Conservation (phyloP, 2,113 vertebrate species). For the Psephotus haematonotus region DNA sequence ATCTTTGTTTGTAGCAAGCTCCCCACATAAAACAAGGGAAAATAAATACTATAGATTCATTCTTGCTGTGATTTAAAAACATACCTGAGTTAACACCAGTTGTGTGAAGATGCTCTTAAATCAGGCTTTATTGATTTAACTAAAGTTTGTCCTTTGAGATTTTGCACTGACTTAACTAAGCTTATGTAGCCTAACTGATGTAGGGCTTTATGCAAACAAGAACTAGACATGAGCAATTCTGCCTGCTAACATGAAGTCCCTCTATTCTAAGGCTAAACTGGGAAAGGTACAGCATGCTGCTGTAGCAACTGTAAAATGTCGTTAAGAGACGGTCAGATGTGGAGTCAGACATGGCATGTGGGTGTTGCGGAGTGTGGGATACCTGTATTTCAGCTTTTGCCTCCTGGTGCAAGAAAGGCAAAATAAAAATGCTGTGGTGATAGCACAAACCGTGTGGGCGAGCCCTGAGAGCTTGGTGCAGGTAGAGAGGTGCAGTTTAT, state of each 20-base stretch:
- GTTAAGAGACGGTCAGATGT: background rate
- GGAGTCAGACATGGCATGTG: background rate
- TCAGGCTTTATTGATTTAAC: background rate
- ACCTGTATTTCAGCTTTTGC: background rate
- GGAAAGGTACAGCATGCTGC: background rate
- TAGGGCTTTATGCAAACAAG: background rate
- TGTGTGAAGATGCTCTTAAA: background rate
- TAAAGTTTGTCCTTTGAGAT: background rate
- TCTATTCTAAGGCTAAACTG: background rate
- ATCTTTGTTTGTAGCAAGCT: background rate
- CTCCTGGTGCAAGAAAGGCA: background rate
- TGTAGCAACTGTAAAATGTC: background rate
- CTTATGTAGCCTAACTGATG: background rate
- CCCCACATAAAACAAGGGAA: background rate
- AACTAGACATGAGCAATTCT: background rate
- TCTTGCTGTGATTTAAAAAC: background rate
- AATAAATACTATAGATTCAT: background rate
- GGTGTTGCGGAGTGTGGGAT: background rate
- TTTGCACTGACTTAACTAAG: background rate
- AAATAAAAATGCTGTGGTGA: background rate
- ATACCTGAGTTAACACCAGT: background rate
- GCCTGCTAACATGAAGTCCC: background rate
- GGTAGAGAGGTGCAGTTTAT: background rate
- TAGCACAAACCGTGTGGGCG: accelerated
- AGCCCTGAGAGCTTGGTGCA: background rate